Evolutionary conservation across 2,888 invertebrate genomes (phyloP).

Genomic region (Sphaerophoria rueppellii): DNA sequence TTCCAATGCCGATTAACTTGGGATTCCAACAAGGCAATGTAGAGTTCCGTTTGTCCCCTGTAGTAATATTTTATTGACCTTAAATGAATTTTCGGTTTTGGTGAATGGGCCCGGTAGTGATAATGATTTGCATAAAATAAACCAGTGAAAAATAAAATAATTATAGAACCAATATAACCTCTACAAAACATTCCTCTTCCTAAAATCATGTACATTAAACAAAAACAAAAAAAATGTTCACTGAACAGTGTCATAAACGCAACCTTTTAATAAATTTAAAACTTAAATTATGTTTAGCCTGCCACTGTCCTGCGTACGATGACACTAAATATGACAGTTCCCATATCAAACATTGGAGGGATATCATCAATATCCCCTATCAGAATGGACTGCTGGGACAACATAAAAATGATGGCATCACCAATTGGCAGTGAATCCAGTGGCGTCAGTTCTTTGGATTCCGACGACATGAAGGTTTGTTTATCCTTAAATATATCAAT

Average conservation of each 20-base stretch:
- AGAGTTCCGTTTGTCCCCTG: no score
- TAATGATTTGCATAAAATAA: no score
- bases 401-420: conserved; percentile 75
- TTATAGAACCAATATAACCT: no score
- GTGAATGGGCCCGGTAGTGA: no score
- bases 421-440: conserved; percentile 85
- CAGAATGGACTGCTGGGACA: conserved; percentile 75
- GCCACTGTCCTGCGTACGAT: conserved; percentile 77
- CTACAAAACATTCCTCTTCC: no score
- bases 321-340: conserved; percentile 86
- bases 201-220: no score
- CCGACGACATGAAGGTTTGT: conserved; percentile 77
- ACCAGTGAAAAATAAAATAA: no score
- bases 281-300: background rate
- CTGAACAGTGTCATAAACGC: background rate
- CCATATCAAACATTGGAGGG: conserved; percentile 83
- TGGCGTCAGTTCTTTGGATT: conserved; percentile 85
- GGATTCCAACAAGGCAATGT: no score
- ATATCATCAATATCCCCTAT: conserved; percentile 75
- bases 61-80: no score
- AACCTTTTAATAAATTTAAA: background rate
- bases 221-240: no score
- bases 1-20: no score
- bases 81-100: no score
- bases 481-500: background rate